phyloP scores from a whole-genome alignment of 2,888 invertebrate species.

The Cremastinae sp. region DNA sequence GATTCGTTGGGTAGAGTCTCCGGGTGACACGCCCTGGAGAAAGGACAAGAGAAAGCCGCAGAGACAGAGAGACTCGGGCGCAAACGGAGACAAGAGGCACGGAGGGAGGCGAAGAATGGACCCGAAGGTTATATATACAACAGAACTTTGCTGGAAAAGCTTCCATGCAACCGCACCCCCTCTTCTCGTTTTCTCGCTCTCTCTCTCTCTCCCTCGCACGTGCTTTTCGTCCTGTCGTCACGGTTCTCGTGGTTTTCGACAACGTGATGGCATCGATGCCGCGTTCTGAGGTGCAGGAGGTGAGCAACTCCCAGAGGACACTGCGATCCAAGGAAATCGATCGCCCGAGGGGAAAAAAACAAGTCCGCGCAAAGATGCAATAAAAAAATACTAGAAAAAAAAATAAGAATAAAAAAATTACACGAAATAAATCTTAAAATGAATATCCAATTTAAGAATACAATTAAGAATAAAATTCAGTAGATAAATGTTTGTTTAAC shows the following conservation, averaged over 20 bases:
- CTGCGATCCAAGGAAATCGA: conserved; percentile 26
- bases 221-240: conserved; percentile 44
- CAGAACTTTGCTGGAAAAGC: conserved; percentile 42
- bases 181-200: too few species aligned
- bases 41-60: background rate
- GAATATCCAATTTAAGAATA: conserved; percentile 5
- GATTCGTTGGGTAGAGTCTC: conserved; percentile 2
- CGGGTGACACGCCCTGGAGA: conserved; percentile 7
- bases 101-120: background rate
- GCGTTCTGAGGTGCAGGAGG: conserved; percentile 30
- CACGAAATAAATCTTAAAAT: background rate
- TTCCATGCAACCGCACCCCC: conserved; percentile 50
- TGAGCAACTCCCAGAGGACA: conserved; percentile 37
- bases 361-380: too few species aligned
- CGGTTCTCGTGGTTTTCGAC: conserved; percentile 54
- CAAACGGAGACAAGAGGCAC: too few species aligned
- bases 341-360: conserved; percentile 1
- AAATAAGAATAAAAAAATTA: background rate
- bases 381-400: conserved; percentile 7
- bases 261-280: conserved; percentile 46
- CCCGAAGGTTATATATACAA: conserved; percentile 8
- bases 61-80: conserved; percentile 25
- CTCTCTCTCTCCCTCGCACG: too few species aligned
- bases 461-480: conserved; percentile 5
- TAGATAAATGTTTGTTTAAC: too few species aligned